Percentiles rank a stretch among this genome's conserved stretches.
phyloP scores from a whole-genome alignment of 1,140 invertebrate species.

The Solenopsis invicta region DNA sequence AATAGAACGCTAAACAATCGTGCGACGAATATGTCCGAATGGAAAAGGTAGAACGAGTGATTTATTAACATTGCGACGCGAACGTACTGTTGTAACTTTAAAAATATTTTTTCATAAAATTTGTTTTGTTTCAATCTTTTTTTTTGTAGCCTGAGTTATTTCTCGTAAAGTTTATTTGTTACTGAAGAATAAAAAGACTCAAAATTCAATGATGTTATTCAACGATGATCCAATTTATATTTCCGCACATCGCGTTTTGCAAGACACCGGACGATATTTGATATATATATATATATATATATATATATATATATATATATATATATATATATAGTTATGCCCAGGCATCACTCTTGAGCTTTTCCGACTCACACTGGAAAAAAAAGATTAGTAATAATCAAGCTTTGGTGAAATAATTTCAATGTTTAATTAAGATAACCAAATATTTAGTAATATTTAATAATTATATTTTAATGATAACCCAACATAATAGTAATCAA shows the following conservation, averaged over 20 bases:
- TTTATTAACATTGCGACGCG: neutral
- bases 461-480: no score
- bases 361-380: no score
- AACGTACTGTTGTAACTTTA: neutral
- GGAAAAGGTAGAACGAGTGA: neutral
- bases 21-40: neutral
- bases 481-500: no score
- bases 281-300: neutral
- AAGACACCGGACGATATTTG: neutral
- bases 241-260: neutral
- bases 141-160: neutral
- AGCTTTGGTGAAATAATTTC: no score
- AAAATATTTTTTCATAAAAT: conserved; percentile 27
- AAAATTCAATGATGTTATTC: conserved; percentile 1
- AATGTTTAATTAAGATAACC: no score
- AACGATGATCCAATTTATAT: conserved; percentile 23
- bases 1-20: conserved; percentile 10
- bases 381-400: no score
- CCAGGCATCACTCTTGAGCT: no score
- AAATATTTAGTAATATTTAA: no score
- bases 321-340: no score
- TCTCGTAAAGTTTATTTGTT: neutral
- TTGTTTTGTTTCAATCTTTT: neutral
- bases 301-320: no score
- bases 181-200: neutral